Conservation (phyloP, 2,797 vertebrate species). For the Echiichthys vipera region DNA sequence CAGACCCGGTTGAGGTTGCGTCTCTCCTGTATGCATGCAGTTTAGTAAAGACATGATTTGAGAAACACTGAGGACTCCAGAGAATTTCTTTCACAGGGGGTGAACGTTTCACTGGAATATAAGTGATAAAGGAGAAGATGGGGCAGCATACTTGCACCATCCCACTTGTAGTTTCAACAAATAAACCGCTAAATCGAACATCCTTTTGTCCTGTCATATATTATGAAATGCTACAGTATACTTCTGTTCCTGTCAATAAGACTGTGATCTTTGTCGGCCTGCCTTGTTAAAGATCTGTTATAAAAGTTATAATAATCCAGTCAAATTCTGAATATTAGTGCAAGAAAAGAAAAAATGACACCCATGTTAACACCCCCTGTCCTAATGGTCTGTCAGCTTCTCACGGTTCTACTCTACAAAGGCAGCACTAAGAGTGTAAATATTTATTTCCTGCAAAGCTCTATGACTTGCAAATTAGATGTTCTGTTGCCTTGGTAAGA, state of each 20-base stretch:
- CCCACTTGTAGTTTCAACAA: not conserved
- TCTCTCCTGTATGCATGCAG: too few relatives aligned
- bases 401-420: constrained; percentile 42
- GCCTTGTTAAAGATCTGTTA: constrained; percentile 23
- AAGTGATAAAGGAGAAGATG: not conserved
- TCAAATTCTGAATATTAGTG: constrained; percentile 9
- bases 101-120: not conserved
- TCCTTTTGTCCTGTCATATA: not conserved
- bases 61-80: too few relatives aligned
- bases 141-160: too few relatives aligned
- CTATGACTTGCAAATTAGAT: constrained; percentile 1
- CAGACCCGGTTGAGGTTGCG: too few relatives aligned
- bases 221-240: not conserved
- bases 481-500: constrained; percentile 1
- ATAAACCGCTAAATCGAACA: not conserved
- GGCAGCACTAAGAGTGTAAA: constrained; percentile 8
- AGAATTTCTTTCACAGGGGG: too few relatives aligned
- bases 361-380: constrained; percentile 19
- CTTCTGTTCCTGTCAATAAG: constrained; percentile 21
- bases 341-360: constrained; percentile 31
- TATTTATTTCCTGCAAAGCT: not conserved
- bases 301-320: constrained; percentile 8
- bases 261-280: constrained; percentile 13
- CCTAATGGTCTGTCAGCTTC: constrained; percentile 34
- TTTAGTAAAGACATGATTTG: too few relatives aligned